Evolutionary conservation across 2,113 vertebrate genomes (phyloP), one percentile per base, ranked within the genome.

Genomic region (Ictalurus furcatus): DNA sequence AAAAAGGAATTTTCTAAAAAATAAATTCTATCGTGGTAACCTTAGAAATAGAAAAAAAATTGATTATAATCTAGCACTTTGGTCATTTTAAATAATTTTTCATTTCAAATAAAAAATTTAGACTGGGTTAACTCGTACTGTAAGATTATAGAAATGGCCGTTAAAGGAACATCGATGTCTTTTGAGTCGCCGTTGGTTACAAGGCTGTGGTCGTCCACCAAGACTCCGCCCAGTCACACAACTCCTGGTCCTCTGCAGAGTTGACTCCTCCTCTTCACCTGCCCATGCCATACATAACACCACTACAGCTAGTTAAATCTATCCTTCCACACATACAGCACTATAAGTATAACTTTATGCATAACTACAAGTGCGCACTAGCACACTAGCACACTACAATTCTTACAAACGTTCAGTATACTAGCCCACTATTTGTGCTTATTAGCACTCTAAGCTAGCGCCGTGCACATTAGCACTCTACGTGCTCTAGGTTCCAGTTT

Each of bases 61-160:
- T 5, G 13, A 34, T 37, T 40, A 37, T 0, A 74, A 73, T 37
- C 30, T 19, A 1, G 34, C 7, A 2, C 1, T 21, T 74, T 40
- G 2, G 71, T 74, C 9, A 21, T 19, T 40, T 16, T 71, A 30
- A 69, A 69, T 34, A 34, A 34, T 34, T 34, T 34, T 34, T 34
- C n/a, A 16, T 30, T 69, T 25, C 21, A 9, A 25, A 63, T 40
- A 40, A 74, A 48, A 25, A 23, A 65, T 54, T 69, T 21, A 48
- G 69, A 69, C 54, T 65, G 58, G 16, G 13, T 8, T 73, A 40
- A 0, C 5, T 17, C 23, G 0, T 89, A 97, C 98, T 96, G 98
- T 99, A 80, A 98, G 98, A 94, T 99, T 99, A 93, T 99, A 99
- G 92, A 96, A 99, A 93, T 99, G 98, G 23, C 98, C 98, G 0